Conservation (phyloP, 2,113 vertebrate species). For the Melanotaenia duboulayi region DNA sequence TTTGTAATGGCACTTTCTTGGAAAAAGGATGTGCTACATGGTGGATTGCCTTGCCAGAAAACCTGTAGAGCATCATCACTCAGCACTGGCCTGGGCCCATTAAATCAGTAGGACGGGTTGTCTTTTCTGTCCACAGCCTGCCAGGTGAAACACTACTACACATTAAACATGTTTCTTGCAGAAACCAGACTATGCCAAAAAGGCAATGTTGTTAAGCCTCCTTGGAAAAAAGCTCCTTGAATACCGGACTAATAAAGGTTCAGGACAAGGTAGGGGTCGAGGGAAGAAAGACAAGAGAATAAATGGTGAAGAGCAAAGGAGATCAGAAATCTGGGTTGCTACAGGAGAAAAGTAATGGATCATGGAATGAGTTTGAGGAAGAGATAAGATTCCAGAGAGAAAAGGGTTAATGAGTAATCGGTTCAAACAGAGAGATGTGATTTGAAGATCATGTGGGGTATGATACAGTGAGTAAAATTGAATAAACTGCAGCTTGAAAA, state of each 20-base stretch:
- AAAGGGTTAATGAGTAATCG: slow-evolving; percentile 22
- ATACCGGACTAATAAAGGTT: not conserved
- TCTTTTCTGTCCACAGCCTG: slow-evolving; percentile 29
- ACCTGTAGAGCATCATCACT: slow-evolving; percentile 72
- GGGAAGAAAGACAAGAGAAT: slow-evolving; percentile 10
- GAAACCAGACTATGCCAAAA: slow-evolving; percentile 48
- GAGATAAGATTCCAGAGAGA: slow-evolving; percentile 14
- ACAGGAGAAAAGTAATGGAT: slow-evolving; percentile 10
- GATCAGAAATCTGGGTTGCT: slow-evolving; percentile 15
- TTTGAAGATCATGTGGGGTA: slow-evolving; percentile 22
- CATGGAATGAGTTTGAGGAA: slow-evolving; percentile 11
- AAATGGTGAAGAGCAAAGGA: slow-evolving; percentile 9
- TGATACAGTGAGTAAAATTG: slow-evolving; percentile 24
- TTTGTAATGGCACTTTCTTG: slow-evolving; percentile 32
- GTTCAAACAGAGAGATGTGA: slow-evolving; percentile 5
- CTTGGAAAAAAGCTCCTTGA: slow-evolving; percentile 10
- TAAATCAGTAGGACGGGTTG: slow-evolving; percentile 44
- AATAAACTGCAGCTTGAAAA: slow-evolving; percentile 10
- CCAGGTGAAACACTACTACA: slow-evolving; percentile 47
- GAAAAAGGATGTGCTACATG: slow-evolving; percentile 56
- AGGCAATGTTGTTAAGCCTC: slow-evolving; percentile 45
- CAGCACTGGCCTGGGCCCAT: slow-evolving; percentile 58
- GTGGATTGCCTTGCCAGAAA: slow-evolving; percentile 72
- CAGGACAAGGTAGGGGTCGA: slow-evolving; percentile 1
- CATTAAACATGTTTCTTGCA: slow-evolving; percentile 69